Base-by-base conservation (phyloP, 2,888 invertebrate genomes). In the Cancer borealis region DNA sequence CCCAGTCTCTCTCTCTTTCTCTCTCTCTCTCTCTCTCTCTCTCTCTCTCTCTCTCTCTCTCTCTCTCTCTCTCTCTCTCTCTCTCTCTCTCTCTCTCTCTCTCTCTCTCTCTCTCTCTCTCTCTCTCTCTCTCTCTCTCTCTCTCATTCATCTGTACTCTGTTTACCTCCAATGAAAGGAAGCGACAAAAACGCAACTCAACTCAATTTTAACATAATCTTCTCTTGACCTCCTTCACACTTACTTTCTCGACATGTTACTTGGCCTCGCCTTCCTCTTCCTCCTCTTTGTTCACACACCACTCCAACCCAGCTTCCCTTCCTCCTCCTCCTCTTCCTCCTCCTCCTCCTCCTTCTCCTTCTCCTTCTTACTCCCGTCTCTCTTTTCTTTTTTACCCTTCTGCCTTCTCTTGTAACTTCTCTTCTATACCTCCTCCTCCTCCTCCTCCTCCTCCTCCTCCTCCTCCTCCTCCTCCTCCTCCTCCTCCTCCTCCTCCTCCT, bases 251-350 rank as follows among this genome's bases (percentile, higher is more conserved):
- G 30, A 79, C 79, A 6, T 79, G 79, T 79, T 79, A 79, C 30
- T 10, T 30, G 79, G 30, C 30, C 79, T 79, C 79, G 30, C 79
- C 79, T 79, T 89, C 89, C 89, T 89, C 89, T 49, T 89, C 89
- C 89, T 89, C 47, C n/a, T 26, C 30, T 30, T 79, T 79, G 79
- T 79, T 79, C 10, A 10, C 30, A 3, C 79, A 30, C 30, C 79
- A 30, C 79, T 79, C 30, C 79, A 26, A 30, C 79, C 79, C 79
- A 2, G 30, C 30, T 10, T 46, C 10, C 21, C 46, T 4, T 88
- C 88, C 17, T 4, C 21, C 47, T 89, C 89, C n/a, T 49, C n/a
- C 47, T 89, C 89, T n/a, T 30, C 17, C 54, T 54, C 30, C 54
- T 60, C 26, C 10, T 46, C 21, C 8, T 60, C 39, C 26, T 90